These are phyloP conservation scores for Zaprionus lineosus DNA, from an alignment of 2,888 invertebrate genomes.

Conservation along the genomic window DNA sequence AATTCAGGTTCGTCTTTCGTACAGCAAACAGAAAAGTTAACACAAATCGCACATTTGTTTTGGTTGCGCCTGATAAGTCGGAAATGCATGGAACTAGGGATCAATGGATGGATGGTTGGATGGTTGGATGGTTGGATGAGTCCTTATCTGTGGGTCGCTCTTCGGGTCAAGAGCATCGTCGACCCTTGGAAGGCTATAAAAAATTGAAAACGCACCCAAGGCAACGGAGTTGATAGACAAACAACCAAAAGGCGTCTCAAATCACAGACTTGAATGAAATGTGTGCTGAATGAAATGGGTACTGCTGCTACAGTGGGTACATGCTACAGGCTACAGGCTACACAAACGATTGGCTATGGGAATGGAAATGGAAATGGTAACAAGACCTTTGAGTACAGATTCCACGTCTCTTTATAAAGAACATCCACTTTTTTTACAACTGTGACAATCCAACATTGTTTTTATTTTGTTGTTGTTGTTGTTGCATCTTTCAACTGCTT, in stretches of 20 bases:
- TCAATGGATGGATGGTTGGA: background rate
- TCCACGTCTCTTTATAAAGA: conserved; percentile 9
- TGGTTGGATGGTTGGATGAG: background rate
- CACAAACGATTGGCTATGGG: conserved; percentile 25
- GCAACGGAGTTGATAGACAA: conserved; percentile 31
- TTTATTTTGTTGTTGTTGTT: conserved; percentile 9
- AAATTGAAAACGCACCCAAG: conserved; percentile 65
- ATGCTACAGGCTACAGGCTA: background rate
- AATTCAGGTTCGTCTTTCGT: conserved; percentile 11
- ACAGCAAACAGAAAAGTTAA: conserved; percentile 7
- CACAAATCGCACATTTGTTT: conserved; percentile 32
- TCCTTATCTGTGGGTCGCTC: conserved; percentile 29
- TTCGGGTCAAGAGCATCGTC: conserved; percentile 63
- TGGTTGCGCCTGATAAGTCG: conserved; percentile 32
- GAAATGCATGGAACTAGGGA: background rate
- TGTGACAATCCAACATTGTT: conserved; percentile 45
- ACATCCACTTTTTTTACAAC: conserved; percentile 36
- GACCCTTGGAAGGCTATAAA: conserved; percentile 64
- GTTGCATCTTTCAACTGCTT: conserved; percentile 59
- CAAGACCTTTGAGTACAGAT: conserved; percentile 33
- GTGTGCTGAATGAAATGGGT: conserved; percentile 72
- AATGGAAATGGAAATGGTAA: conserved; percentile 30
- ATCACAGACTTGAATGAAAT: conserved; percentile 73
- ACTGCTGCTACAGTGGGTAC: conserved; percentile 25
- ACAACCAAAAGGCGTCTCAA: conserved; percentile 48